Percentiles rank a stretch among this genome's conserved stretches.
Evolutionary conservation across 2,797 vertebrate genomes (phyloP).

Genomic region (Danio tinwini): DNA sequence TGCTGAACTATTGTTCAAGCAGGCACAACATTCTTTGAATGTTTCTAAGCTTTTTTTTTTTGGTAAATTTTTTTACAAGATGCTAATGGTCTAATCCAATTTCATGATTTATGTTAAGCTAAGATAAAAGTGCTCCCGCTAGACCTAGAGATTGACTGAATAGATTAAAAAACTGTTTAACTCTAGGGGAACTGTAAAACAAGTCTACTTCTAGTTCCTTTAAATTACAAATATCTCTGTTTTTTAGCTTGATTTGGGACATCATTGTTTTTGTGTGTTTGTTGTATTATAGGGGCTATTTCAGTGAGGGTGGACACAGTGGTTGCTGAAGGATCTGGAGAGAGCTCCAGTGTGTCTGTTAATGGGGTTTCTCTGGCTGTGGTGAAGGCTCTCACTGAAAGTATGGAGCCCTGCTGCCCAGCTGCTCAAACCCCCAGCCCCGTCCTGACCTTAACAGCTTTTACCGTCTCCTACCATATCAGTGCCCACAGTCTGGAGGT

Average conservation of each 20-base stretch:
- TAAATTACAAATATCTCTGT: neutral
- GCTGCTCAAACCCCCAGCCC: conserved; percentile 81
- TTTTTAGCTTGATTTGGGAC: neutral
- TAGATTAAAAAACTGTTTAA: too few species aligned
- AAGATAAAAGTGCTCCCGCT: too few species aligned
- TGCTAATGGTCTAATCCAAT: too few species aligned
- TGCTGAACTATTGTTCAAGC: too few species aligned
- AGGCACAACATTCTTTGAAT: too few species aligned
- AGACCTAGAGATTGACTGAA: too few species aligned
- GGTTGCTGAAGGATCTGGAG: conserved; percentile 80
- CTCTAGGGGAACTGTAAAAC: too few species aligned
- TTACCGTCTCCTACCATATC: conserved; percentile 84
- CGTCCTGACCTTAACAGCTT: conserved; percentile 79
- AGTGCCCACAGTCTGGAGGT: conserved; percentile 90
- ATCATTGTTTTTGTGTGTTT: neutral
- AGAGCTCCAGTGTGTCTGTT: conserved; percentile 83
- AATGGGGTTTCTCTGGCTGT: conserved; percentile 86
- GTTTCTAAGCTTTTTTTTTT: too few species aligned
- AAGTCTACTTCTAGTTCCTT: too few species aligned
- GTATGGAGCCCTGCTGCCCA: conserved; percentile 89
- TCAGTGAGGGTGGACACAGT: conserved; percentile 87
- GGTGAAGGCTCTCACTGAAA: conserved; percentile 87
- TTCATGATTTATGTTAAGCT: too few species aligned
- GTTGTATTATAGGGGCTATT: conserved; percentile 83
- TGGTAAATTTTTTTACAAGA: too few species aligned